phyloP scores from a whole-genome alignment of 2,888 invertebrate genomes.

The Ommatoiulus sabulosus region DNA sequence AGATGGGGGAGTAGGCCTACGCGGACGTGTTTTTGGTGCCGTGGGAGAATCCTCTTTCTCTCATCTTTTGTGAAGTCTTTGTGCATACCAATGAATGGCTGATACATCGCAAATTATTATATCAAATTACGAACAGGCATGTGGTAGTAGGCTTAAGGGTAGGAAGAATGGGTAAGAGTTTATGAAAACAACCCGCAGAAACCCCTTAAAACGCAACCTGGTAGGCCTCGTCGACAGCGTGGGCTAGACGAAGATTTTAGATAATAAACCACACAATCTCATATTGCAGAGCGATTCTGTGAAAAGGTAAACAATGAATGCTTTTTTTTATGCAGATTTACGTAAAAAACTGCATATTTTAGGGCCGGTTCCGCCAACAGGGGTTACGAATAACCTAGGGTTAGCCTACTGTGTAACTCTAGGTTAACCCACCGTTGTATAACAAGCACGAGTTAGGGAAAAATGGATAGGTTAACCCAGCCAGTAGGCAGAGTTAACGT shows the following conservation, averaged over 20 bases:
- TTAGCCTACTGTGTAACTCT: too few species aligned
- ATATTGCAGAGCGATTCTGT: background rate
- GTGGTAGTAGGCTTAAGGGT: background rate
- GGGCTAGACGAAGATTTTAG: background rate
- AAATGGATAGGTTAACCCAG: too few species aligned
- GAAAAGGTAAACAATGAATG: background rate
- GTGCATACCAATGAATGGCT: conserved; percentile 36
- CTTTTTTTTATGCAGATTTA: background rate
- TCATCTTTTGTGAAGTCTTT: background rate
- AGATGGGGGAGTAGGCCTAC: background rate
- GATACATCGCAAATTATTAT: conserved; percentile 8
- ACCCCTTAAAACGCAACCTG: background rate
- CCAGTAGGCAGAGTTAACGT: too few species aligned
- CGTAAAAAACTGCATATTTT: background rate
- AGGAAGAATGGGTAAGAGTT: conserved; percentile 7
- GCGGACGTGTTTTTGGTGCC: background rate
- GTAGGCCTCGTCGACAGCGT: background rate
- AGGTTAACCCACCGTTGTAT: too few species aligned
- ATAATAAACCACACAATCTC: background rate
- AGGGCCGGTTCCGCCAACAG: too few species aligned
- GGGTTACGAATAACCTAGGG: too few species aligned
- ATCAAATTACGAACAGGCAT: conserved; percentile 8
- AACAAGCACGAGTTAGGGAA: too few species aligned
- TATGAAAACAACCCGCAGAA: background rate
- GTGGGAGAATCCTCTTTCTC: conserved; percentile 3